These are phyloP conservation scores for Rhamnusium bicolor DNA, from an alignment of 2,888 invertebrate genomes.

Conservation along the genomic window DNA sequence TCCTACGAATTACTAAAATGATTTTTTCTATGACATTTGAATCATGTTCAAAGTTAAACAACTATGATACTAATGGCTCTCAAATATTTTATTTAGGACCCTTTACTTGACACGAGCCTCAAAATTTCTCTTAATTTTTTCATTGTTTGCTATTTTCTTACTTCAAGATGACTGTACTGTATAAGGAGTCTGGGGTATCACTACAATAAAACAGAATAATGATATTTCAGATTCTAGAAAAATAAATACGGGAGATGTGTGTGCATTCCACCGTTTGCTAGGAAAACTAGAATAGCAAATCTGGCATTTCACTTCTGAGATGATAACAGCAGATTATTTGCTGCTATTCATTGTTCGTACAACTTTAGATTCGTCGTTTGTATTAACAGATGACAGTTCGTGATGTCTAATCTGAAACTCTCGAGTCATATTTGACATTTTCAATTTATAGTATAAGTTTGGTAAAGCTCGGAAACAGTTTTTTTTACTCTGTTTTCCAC, in stretches of 20 bases:
- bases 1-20: too few species aligned
- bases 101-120: too few species aligned
- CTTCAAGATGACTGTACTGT: too few species aligned
- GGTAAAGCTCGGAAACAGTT: neutral
- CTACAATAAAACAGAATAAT: too few species aligned
- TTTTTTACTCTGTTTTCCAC: neutral
- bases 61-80: too few species aligned
- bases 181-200: too few species aligned
- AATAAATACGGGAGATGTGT: neutral
- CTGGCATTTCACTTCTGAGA: too few species aligned
- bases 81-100: too few species aligned
- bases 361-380: neutral
- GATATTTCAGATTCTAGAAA: neutral
- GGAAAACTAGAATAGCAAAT: neutral
- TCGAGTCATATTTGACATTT: neutral
- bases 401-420: neutral
- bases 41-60: too few species aligned
- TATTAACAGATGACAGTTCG: slow-evolving; percentile 4
- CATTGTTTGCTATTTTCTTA: too few species aligned
- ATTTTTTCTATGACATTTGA: too few species aligned
- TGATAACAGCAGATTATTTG: neutral
- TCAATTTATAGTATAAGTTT: slow-evolving; percentile 6
- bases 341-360: neutral
- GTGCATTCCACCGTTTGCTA: neutral
- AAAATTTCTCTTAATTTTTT: too few species aligned